Base-by-base conservation (phyloP, 2,113 vertebrate genomes). In the Hippocampus barbouri region DNA sequence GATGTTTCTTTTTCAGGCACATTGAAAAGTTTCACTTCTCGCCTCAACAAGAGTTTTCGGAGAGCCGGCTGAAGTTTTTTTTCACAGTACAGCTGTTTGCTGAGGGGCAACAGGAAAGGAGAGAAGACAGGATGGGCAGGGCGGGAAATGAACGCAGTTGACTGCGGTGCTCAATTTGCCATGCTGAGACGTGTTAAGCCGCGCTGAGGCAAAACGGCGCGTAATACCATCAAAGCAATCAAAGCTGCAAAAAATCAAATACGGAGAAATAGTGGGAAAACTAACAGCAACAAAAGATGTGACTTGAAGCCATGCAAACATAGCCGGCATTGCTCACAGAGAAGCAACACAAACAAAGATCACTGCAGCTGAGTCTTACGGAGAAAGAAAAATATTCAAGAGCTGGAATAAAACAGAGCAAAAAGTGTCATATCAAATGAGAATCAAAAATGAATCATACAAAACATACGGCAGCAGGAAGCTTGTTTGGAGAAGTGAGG, bases 31-130 rank as follows among this genome's bases (percentile, higher is more conserved):
- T 53, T 27, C 8, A 16, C 54, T 51, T 43, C 53, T 57, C 20
- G 15, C 20, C 21, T 69, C 34, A 6, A 11, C 20, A 14, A 34
- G 51, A 54, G 47, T 21, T 54, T 83, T 83, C 74, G 63, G 23
- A 16, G 74, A 77, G 80, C 91, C 8, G 43, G 64, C 43, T 47
- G 14, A 47, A 47, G 64, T 38, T 38, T 38, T 38, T 66, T 94
- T 93, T 94, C 92, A 95, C 94, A 96, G 94, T 96, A 96, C 95
- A 95, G 94, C 94, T 93, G 94, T 94, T 89, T 92, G 91, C 88
- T 86, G 88, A 93, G 94, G 93, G 79, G 77, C 65, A 49, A 71
- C 79, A 80, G 80, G 82, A 88, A 85, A 85, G 85, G 82, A 81
- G 77, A 76, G 74, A 72, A 86, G 78, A 73, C 76, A 86, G 83